Evolutionary conservation across 2,888 invertebrate species (phyloP), one percentile per base, ranked within the genome.

Genomic region (Acheta domesticus): DNA sequence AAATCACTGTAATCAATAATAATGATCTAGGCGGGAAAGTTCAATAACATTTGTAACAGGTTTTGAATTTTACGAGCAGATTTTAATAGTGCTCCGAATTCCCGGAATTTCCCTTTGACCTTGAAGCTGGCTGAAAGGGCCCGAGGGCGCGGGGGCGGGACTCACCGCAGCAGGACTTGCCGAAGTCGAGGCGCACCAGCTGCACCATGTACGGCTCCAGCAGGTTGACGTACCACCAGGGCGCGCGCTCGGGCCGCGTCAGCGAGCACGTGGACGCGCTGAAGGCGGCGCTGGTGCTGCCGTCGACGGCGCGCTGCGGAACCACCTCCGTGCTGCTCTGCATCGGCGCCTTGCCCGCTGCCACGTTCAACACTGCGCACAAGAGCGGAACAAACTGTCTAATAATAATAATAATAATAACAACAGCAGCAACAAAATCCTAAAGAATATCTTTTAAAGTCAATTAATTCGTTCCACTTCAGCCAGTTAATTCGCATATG

Each of bases 211-310:
- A 97, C 0, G 97, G 96, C 86, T 97, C 97, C 82, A 97, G 89
- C 1, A 97, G 90, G 87, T 97, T 97, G 84, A 97, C 96, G 88
- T 97, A 97, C 96, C 96, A 97, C 96, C 96, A 96, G 2, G 96
- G 96, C 49, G 92, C 91, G n/a, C 92, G 88, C 86, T 96, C 96
- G 0, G 92, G 86, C 86, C 93, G 93, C 1, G 96, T 96, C 78
- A 96, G 90, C 0, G 96, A 95, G 87, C 97, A 97, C 2, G 96
- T 96, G 83, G 95, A 94, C 2, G 92, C 87, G 84, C 90, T 94
- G 88, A 93, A 96, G 85, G 92, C 91, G 73, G 93, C 92, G 21
- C 95, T 92, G 12, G 96, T 96, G 86, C 96, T 96, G 76, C 96
- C 96, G 85, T 97, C 97, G 78, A 97, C 93, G 11, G 96, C 96